Evolutionary conservation across 2,113 vertebrate species (phyloP).

Genomic region (Orthonyx spaldingii): DNA sequence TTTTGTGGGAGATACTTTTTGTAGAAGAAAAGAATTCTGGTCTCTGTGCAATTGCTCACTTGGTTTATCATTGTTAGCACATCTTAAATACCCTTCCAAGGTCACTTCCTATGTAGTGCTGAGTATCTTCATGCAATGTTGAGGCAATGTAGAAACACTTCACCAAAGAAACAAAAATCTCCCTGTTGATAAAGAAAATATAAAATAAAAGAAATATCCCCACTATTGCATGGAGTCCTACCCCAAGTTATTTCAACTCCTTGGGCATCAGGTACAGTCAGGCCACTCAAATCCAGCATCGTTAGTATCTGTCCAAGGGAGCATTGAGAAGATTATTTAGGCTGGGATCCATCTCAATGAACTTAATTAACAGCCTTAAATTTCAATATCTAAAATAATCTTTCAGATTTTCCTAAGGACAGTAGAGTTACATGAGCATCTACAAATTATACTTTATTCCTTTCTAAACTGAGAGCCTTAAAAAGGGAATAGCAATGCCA

Average conservation of each 20-base stretch:
- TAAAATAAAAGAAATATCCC: neutral
- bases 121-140: neutral
- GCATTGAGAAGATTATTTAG: neutral
- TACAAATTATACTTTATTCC: neutral
- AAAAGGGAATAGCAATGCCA: neutral
- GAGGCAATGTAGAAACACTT: neutral
- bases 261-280: neutral
- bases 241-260: neutral
- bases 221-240: neutral
- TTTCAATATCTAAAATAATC: neutral
- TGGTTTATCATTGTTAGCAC: neutral
- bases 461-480: neutral
- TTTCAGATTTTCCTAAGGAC: neutral
- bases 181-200: neutral
- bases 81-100: neutral
- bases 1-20: slow-evolving; percentile 5
- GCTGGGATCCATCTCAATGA: neutral
- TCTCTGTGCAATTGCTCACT: neutral
- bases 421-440: neutral
- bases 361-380: neutral
- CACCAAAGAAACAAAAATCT: neutral
- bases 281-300: neutral
- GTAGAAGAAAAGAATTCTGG: neutral
- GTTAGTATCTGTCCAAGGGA: neutral
- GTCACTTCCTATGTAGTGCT: neutral